Percentiles rank a stretch among this genome's conserved stretches.
phyloP scores from a whole-genome alignment of 2,888 invertebrate species.

The Apodemia duryi region DNA sequence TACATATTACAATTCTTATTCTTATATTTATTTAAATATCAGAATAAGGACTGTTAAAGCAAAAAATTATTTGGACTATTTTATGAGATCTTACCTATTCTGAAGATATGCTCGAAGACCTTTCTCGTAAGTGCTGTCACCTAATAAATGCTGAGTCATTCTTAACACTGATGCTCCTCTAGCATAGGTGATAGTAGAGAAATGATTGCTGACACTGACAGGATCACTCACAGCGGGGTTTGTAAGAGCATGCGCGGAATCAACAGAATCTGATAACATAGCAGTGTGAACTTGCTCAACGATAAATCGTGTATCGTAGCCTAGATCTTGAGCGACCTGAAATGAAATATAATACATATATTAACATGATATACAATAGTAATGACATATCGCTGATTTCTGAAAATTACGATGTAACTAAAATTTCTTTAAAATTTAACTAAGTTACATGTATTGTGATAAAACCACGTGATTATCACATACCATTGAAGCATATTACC shows the following conservation, averaged over 20 bases:
- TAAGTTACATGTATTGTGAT: too few relatives aligned
- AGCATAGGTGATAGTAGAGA: conserved; percentile 84
- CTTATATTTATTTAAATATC: too few relatives aligned
- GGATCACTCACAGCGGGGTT: conserved; percentile 76
- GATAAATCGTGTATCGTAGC: conserved; percentile 76
- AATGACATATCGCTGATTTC: too few relatives aligned
- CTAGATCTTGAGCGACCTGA: conserved; percentile 56
- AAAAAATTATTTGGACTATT: background rate
- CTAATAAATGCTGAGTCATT: conserved; percentile 83
- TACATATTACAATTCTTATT: too few relatives aligned
- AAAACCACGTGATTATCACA: too few relatives aligned
- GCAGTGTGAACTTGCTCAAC: conserved; percentile 83
- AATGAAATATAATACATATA: conserved; percentile 12
- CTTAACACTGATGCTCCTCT: conserved; percentile 82
- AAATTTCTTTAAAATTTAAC: too few relatives aligned
- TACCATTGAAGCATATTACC: too few relatives aligned
- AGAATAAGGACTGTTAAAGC: too few relatives aligned
- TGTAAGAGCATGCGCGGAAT: conserved; percentile 79
- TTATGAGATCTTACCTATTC: conserved; percentile 49
- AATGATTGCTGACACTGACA: conserved; percentile 77
- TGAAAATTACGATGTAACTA: too few relatives aligned
- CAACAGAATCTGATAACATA: conserved; percentile 78
- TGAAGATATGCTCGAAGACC: conserved; percentile 77
- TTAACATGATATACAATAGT: too few relatives aligned
- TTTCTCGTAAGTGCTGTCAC: conserved; percentile 65